Evolutionary conservation across 1,140 invertebrate species (phyloP), one percentile per base, ranked within the genome.

Genomic region (Cyphomyrmex costatus): DNA sequence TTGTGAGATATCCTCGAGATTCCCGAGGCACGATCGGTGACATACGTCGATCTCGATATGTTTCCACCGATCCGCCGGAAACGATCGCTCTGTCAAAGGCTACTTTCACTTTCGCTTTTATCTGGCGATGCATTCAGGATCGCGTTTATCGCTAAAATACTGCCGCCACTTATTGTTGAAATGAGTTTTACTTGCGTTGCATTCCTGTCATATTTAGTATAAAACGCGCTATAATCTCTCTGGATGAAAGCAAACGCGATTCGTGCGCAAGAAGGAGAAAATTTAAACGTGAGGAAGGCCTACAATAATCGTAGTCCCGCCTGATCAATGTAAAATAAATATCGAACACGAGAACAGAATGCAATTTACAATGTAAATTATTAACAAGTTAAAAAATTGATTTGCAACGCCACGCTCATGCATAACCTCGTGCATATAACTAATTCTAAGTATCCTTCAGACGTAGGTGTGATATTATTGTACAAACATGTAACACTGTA

Each of bases 91-190:
- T 58, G 66, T 61, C 68, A 60, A 60, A 83, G 60, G 53, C 16
- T 74, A 83, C 79, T 83, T 83, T 83, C 79, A 83, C 79, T 83
- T 74, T 83, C 79, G 68, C 56, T 74, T 46, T 53, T 60, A 83
- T 83, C 53, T 74, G 70, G 10, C 68, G 53, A 49, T 33, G 51
- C 79, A 24, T 83, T 83, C 79, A 83, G 66, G 79, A 36, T 49
- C 79, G 77, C 33, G 14, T 70, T 70, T 68, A 21, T 49, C 63
- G 49, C 65, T 80, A 58, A 83, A 68, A 56, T 6, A 24, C 53
- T 42, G 24, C 36, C 16, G 27, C 24, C 27, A 21, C n/a, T 24
- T 21, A 14, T 3, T n/a, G 51, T 3, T n/a, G 21, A 46, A 42
- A 42, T 8, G 16, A 56, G 53, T 82, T 58, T 42, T 77, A 36